Percentiles rank a stretch among this genome's conserved stretches.
phyloP scores from a whole-genome alignment of 2,113 vertebrate species.

The Planiliza haematocheilus region DNA sequence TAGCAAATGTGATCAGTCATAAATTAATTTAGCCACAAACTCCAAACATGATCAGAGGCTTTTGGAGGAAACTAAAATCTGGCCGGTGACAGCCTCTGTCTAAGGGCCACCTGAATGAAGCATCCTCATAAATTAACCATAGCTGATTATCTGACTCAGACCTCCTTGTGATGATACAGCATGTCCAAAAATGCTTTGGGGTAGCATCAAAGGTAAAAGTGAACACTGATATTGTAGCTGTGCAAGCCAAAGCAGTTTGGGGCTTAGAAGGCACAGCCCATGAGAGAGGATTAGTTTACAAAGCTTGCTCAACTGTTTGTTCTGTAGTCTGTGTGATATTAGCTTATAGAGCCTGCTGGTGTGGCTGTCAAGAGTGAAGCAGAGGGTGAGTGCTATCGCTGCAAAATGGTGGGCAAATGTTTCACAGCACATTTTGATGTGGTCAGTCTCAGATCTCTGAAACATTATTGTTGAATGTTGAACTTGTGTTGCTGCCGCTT shows the following conservation, averaged over 20 bases:
- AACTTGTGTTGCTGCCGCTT: neutral
- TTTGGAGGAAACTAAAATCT: constrained; percentile 30
- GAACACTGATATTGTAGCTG: constrained; percentile 43
- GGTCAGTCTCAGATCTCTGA: constrained; percentile 34
- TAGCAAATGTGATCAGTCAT: constrained; percentile 57
- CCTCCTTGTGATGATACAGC: constrained; percentile 26
- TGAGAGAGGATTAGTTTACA: constrained; percentile 54
- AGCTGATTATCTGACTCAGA: constrained; percentile 13
- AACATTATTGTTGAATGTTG: constrained; percentile 2
- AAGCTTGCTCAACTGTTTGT: constrained; percentile 46
- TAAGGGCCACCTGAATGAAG: neutral
- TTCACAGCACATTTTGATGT: constrained; percentile 27
- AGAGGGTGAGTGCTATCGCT: constrained; percentile 37
- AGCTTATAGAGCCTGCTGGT: constrained; percentile 28
- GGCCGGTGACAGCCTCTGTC: constrained; percentile 13
- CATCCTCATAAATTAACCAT: constrained; percentile 46
- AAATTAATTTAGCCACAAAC: constrained; percentile 45
- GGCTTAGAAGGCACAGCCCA: constrained; percentile 12
- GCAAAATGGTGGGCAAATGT: constrained; percentile 29
- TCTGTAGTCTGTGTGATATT: constrained; percentile 45
- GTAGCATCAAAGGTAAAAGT: constrained; percentile 40
- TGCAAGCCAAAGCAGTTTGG: constrained; percentile 29
- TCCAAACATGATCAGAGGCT: constrained; percentile 32
- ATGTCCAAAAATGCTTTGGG: constrained; percentile 36
- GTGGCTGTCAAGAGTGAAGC: constrained; percentile 20